Evolutionary conservation across 2,113 vertebrate genomes (phyloP).

Genomic region (Myiagra hebetior): DNA sequence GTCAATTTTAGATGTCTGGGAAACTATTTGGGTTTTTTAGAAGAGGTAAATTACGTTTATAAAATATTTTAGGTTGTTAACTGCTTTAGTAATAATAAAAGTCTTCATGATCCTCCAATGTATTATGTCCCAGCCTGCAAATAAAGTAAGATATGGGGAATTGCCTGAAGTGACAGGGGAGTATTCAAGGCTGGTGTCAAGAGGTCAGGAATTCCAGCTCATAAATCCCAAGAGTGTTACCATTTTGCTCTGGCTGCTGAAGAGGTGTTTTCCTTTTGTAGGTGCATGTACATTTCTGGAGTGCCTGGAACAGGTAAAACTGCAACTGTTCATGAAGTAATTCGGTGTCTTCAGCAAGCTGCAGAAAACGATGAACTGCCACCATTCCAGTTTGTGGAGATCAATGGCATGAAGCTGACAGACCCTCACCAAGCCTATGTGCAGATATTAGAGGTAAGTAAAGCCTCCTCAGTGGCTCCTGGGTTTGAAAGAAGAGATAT

Average conservation of each 20-base stretch:
- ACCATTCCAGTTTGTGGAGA: conserved; percentile 83
- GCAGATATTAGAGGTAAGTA: conserved; percentile 87
- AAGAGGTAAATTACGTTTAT: background rate
- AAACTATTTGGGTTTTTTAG: background rate
- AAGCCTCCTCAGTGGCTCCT: background rate
- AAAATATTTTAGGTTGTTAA: background rate
- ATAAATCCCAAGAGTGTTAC: background rate
- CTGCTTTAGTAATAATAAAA: background rate
- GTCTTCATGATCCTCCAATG: background rate
- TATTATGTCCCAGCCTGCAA: background rate
- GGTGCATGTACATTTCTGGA: conserved; percentile 98
- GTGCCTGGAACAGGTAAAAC: conserved; percentile 98
- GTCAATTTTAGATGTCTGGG: background rate
- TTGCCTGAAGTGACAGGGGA: background rate
- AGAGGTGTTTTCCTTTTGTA: conserved; percentile 18
- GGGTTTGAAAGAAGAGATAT: background rate
- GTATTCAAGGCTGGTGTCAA: background rate
- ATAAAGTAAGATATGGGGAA: background rate
- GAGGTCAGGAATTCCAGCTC: background rate
- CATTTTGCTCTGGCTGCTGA: background rate
- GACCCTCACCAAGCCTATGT: conserved; percentile 96
- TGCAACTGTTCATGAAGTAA: conserved; percentile 90
- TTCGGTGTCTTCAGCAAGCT: conserved; percentile 84
- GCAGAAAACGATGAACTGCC: conserved; percentile 80
- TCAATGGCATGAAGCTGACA: conserved; percentile 98